A percentile compares a stretch with the other conserved stretches of the same genome.
Evolutionary conservation across 2,113 vertebrate species (phyloP).

Genomic region (Mus pahari): DNA sequence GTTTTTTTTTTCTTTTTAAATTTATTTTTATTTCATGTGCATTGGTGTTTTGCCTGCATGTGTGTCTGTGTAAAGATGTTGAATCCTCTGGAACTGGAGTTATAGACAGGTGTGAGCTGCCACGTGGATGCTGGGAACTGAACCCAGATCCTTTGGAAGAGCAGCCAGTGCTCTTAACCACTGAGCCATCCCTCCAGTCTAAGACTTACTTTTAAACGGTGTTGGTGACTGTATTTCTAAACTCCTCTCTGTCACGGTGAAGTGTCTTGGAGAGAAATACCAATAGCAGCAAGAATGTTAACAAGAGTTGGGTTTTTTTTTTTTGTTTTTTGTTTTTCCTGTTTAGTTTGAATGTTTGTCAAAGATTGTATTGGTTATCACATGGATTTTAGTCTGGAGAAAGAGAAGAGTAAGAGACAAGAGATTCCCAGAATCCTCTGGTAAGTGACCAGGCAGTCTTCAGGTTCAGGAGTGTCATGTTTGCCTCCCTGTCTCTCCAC

Average conservation of each 20-base stretch:
- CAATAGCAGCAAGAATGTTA: background rate
- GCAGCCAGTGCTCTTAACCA: background rate
- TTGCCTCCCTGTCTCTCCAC: background rate
- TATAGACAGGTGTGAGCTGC: background rate
- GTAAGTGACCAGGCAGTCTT: background rate
- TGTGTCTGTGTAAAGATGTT: background rate
- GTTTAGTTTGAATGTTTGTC: background rate
- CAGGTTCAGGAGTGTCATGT: background rate
- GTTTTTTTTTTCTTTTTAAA: background rate
- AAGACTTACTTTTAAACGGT: background rate
- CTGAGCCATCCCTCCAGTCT: background rate
- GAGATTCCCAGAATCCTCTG: no score
- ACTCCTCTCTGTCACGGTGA: background rate
- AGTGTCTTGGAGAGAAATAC: constrained; percentile 7
- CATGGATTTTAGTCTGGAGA: background rate
- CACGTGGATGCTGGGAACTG: background rate
- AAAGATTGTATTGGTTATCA: background rate
- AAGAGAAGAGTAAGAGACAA: background rate
- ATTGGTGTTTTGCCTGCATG: background rate
- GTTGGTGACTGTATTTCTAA: background rate
- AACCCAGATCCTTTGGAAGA: background rate
- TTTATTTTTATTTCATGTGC: background rate
- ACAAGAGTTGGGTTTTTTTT: no score
- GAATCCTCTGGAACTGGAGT: background rate
- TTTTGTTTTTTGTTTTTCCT: background rate